Percentiles rank a stretch among this genome's conserved stretches.
phyloP scores from a whole-genome alignment of 2,888 invertebrate species.

The Acleris emargana region DNA sequence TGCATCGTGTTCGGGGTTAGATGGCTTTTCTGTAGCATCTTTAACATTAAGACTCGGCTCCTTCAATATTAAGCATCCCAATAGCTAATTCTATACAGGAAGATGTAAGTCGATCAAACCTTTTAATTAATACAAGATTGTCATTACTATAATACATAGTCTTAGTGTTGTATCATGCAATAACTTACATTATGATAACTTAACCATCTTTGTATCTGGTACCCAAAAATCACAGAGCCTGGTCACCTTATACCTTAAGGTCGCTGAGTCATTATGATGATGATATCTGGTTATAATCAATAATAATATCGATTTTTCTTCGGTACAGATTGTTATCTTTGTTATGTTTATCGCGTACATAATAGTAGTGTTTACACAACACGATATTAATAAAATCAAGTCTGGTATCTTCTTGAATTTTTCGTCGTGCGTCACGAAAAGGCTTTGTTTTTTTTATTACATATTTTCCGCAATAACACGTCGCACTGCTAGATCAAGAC shows the following conservation, averaged over 20 bases:
- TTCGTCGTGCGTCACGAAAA: constrained; percentile 8
- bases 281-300: constrained; percentile 39
- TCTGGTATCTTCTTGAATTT: not conserved
- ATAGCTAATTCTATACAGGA: too few species aligned
- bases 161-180: too few species aligned
- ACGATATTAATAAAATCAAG: constrained; percentile 12
- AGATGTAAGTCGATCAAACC: too few species aligned
- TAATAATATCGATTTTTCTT: constrained; percentile 37
- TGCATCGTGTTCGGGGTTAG: too few species aligned
- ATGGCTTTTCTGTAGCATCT: too few species aligned
- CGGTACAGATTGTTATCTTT: constrained; percentile 33
- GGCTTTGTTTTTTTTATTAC: not conserved
- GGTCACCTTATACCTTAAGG: constrained; percentile 36
- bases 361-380: constrained; percentile 36
- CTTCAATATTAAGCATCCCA: too few species aligned
- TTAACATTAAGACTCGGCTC: too few species aligned
- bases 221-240: constrained; percentile 4
- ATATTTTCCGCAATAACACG: too few species aligned
- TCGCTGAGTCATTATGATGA: constrained; percentile 37
- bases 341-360: constrained; percentile 33
- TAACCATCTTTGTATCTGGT: not conserved
- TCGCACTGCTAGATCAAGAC: too few species aligned
- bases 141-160: too few species aligned
- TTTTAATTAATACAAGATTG: too few species aligned
- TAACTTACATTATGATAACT: too few species aligned